A percentile compares a stretch with the other conserved stretches of the same genome.
phyloP scores from a whole-genome alignment of 2,113 vertebrate species.

The Alethe diademata region DNA sequence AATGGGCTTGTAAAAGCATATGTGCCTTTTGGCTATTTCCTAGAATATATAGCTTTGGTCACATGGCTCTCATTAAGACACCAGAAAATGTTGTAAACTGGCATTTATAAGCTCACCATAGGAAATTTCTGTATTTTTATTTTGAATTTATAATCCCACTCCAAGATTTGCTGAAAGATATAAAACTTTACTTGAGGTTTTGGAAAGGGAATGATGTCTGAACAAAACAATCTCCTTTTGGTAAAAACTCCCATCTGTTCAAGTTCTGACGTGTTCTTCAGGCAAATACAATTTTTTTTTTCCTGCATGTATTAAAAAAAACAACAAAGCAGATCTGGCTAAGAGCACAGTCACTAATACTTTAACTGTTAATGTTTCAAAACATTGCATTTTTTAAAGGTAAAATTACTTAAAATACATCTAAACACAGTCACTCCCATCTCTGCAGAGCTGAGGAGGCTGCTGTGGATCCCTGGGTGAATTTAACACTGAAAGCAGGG shows the following conservation, averaged over 20 bases:
- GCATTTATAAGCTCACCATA: slow-evolving; percentile 44
- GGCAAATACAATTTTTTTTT: not conserved
- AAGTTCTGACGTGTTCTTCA: slow-evolving; percentile 22
- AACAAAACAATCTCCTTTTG: slow-evolving; percentile 13
- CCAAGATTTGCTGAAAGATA: slow-evolving; percentile 59
- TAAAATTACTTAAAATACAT: not conserved
- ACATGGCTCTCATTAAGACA: slow-evolving; percentile 58
- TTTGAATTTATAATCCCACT: slow-evolving; percentile 29
- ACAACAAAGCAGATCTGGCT: not conserved
- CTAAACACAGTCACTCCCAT: rapidly evolving
- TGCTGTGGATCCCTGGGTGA: not conserved
- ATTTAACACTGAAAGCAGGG: not conserved
- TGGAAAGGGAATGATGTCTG: slow-evolving; percentile 31
- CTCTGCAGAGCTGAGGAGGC: not conserved
- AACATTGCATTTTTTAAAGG: not conserved
- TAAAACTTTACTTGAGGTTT: slow-evolving; percentile 49
- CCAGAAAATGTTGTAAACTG: slow-evolving; percentile 41
- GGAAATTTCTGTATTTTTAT: slow-evolving; percentile 61
- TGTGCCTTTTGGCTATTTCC: slow-evolving; percentile 45
- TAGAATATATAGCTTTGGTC: not conserved
- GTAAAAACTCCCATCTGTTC: slow-evolving; percentile 44
- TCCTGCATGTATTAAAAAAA: not conserved
- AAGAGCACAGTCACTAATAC: not conserved
- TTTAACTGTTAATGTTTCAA: not conserved
- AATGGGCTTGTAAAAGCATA: slow-evolving; percentile 26